Percentiles rank a stretch among this genome's conserved stretches.
These are phyloP conservation scores for Danaus plexippus DNA, from an alignment of 1,140 invertebrate genomes.

Conservation along the genomic window DNA sequence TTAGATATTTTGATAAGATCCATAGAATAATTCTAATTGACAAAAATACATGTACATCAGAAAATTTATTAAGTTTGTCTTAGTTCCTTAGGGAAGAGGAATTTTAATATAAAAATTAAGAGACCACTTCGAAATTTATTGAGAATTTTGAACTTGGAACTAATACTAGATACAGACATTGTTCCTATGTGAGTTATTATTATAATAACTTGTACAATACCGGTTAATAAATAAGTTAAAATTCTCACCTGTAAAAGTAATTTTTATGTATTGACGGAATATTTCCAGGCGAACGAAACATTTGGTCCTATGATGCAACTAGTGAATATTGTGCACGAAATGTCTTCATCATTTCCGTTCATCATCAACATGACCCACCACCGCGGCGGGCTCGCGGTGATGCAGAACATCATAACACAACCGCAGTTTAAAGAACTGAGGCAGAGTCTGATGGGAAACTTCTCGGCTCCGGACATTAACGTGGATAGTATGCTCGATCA, in stretches of 20 bases:
- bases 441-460: slow-evolving; percentile 31
- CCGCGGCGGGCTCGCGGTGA: slow-evolving; percentile 58
- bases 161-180: no score
- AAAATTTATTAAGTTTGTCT: no score
- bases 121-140: no score
- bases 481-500: slow-evolving; percentile 46
- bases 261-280: not conserved
- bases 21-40: no score
- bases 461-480: slow-evolving; percentile 35
- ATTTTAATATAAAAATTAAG: no score
- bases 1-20: no score
- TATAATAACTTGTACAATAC: no score
- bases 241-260: not conserved
- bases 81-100: no score
- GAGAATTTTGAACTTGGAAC: no score
- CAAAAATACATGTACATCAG: no score
- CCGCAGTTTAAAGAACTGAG: slow-evolving; percentile 33
- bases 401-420: slow-evolving; percentile 54
- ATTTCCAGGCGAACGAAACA: slow-evolving; percentile 71
- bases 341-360: slow-evolving; percentile 63
- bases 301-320: slow-evolving; percentile 73
- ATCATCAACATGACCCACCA: slow-evolving; percentile 64
- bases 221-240: no score
- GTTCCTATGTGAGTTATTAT: no score
- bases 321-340: slow-evolving; percentile 58